A percentile compares a stretch with the other conserved stretches of the same genome.
Conservation (phyloP, 2,888 invertebrate genomes). For the Melinopterus prodromus region DNA sequence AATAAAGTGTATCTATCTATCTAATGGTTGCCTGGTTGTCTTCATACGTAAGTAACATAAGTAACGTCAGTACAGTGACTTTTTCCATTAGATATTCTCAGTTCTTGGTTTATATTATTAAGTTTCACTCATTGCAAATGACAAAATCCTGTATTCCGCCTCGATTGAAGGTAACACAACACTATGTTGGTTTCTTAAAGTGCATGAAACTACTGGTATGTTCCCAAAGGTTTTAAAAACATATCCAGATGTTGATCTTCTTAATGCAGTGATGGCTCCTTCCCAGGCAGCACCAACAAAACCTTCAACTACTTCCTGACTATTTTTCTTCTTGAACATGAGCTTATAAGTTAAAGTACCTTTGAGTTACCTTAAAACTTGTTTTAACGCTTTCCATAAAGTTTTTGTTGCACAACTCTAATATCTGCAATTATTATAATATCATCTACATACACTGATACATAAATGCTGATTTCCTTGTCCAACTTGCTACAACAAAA, state of each 20-base stretch:
- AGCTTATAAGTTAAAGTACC: slow-evolving; percentile 34
- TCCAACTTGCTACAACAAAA: slow-evolving; percentile 30
- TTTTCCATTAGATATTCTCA: too few relatives aligned
- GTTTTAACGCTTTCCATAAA: slow-evolving; percentile 37
- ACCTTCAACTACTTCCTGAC: slow-evolving; percentile 32
- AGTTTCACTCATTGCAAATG: too few relatives aligned
- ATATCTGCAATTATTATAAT: slow-evolving; percentile 14
- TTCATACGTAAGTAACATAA: too few relatives aligned
- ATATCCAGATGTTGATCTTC: slow-evolving; percentile 52
- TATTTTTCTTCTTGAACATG: slow-evolving; percentile 28
- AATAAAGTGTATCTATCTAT: too few relatives aligned
- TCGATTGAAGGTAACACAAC: slow-evolving; percentile 52
- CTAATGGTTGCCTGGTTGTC: too few relatives aligned
- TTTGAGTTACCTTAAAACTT: slow-evolving; percentile 42
- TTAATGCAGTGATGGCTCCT: slow-evolving; percentile 39
- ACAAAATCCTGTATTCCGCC: slow-evolving; percentile 42
- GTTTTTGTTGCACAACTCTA: slow-evolving; percentile 27
- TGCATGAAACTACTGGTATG: slow-evolving; percentile 50
- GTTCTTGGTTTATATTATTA: too few relatives aligned
- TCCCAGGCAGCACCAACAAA: slow-evolving; percentile 52
- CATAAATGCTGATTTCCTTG: background rate
- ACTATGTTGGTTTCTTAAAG: slow-evolving; percentile 48
- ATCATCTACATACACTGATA: slow-evolving; percentile 17
- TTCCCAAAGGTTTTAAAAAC: slow-evolving; percentile 45
- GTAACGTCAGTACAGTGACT: too few relatives aligned